Evolutionary conservation across 2,888 invertebrate genomes (phyloP).

Genomic region (Steinernema scapterisci): DNA sequence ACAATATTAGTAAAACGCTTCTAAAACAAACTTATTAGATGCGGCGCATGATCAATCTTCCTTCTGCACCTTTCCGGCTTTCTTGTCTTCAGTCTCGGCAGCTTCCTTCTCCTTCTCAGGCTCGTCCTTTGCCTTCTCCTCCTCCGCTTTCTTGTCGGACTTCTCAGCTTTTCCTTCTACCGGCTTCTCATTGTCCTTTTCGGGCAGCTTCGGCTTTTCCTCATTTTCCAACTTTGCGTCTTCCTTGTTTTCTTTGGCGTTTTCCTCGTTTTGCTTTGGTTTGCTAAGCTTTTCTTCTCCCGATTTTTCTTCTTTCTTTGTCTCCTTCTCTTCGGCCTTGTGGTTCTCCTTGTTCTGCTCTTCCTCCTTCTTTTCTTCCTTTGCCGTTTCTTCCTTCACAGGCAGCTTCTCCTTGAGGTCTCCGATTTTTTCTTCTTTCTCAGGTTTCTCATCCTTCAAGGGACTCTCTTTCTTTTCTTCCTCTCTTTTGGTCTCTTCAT

Average conservation of each 20-base stretch:
- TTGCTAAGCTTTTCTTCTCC: too few species aligned
- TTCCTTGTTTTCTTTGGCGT: constrained; percentile 12
- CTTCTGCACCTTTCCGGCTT: background rate
- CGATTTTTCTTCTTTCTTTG: constrained; percentile 20
- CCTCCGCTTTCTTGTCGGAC: background rate
- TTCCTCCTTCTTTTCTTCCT: constrained; percentile 35
- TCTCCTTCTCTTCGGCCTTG: background rate
- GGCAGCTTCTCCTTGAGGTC: constrained; percentile 31
- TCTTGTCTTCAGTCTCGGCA: background rate
- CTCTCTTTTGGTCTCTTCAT: constrained; percentile 35
- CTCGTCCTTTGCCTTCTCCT: constrained; percentile 21
- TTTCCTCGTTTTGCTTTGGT: constrained; percentile 4
- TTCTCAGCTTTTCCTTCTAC: constrained; percentile 38
- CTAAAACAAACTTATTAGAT: constrained; percentile 1
- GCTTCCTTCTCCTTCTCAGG: background rate
- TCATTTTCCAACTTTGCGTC: constrained; percentile 23
- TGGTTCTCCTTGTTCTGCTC: constrained; percentile 11
- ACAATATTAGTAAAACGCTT: too few species aligned
- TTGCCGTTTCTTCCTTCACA: background rate
- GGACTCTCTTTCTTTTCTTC: constrained; percentile 34
- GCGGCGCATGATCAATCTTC: background rate
- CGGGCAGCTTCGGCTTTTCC: background rate
- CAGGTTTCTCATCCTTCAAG: constrained; percentile 24
- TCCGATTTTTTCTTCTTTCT: background rate
- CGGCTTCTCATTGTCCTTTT: constrained; percentile 39